Conservation (phyloP, 2,113 vertebrate species). For the Saguinus imperator region DNA sequence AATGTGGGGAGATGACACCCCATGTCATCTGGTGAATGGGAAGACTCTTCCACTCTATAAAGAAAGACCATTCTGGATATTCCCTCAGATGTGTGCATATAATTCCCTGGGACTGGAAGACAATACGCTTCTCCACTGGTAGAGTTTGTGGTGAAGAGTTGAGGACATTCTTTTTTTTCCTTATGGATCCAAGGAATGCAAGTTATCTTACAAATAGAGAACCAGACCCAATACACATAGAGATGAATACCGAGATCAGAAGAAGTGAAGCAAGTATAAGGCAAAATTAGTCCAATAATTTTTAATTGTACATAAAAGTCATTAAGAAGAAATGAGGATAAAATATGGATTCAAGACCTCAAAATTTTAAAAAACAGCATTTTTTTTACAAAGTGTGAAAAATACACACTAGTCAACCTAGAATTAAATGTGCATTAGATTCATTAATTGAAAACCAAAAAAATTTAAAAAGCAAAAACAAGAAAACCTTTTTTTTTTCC, state of each 20-base stretch:
- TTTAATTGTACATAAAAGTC: neutral
- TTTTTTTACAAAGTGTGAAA: neutral
- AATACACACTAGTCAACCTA: neutral
- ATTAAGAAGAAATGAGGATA: constrained; percentile 33
- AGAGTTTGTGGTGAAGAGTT: neutral
- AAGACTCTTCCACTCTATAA: neutral
- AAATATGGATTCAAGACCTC: neutral
- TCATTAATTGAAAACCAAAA: neutral
- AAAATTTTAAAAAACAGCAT: neutral
- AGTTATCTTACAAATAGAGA: neutral
- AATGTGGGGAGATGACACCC: neutral
- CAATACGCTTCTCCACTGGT: neutral
- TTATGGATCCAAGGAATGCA: neutral
- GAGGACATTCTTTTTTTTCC: neutral
- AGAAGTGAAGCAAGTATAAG: neutral
- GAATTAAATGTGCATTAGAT: neutral
- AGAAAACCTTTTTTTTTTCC: neutral
- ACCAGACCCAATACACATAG: neutral
- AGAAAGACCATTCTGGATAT: neutral
- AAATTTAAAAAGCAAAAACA: neutral
- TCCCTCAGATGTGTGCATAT: neutral
- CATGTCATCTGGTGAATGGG: neutral
- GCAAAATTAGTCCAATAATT: neutral
- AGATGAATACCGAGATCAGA: neutral
- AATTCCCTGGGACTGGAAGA: neutral